These are phyloP conservation scores for Platanista minor DNA, from an alignment of 2,113 vertebrate genomes.

Conservation along the genomic window DNA sequence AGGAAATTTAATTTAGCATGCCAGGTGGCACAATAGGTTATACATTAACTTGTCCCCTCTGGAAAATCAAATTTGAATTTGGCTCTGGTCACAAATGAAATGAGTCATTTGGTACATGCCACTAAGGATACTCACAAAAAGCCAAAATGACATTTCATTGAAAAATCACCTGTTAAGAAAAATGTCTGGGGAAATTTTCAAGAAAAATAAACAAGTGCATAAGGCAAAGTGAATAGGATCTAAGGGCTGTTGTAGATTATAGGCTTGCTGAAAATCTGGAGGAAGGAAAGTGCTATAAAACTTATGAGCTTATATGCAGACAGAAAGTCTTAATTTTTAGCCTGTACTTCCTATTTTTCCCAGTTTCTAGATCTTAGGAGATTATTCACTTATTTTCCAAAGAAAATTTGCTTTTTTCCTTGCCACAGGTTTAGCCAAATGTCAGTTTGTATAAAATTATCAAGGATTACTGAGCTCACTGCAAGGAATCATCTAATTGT, in stretches of 20 bases:
- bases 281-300: neutral
- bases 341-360: neutral
- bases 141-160: constrained; percentile 75
- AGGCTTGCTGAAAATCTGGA: neutral
- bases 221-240: neutral
- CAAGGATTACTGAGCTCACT: constrained; percentile 39
- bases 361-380: neutral
- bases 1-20: constrained; percentile 68
- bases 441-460: constrained; percentile 51
- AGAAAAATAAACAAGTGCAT: constrained; percentile 43
- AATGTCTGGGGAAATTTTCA: constrained; percentile 60
- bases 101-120: constrained; percentile 74
- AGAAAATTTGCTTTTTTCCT: neutral
- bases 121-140: constrained; percentile 71
- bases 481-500: constrained; percentile 7
- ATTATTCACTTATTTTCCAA: constrained; percentile 30
- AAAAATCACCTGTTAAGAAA: constrained; percentile 71
- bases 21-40: constrained; percentile 68
- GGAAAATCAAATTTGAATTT: constrained; percentile 75
- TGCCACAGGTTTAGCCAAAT: constrained; percentile 34
- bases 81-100: constrained; percentile 70
- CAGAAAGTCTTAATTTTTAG: neutral
- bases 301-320: neutral
- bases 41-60: constrained; percentile 70
- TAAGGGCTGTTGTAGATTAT: neutral